A percentile compares a stretch with the other conserved stretches of the same genome.
These are phyloP conservation scores for Harpagifer antarcticus DNA, from an alignment of 2,797 vertebrate genomes.

Conservation along the genomic window DNA sequence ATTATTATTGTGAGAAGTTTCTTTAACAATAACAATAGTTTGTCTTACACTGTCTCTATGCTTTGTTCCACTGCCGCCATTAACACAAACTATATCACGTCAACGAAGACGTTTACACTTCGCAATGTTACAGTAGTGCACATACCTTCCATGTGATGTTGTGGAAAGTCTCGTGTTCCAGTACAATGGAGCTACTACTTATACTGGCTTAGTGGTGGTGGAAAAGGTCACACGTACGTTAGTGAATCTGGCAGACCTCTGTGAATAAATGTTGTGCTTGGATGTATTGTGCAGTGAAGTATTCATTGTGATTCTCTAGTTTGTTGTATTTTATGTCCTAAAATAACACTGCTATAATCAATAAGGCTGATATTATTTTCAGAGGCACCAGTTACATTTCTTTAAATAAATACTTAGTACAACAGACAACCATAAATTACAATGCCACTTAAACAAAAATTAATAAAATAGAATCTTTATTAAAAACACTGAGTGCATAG, in stretches of 20 bases:
- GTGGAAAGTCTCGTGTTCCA: slow-evolving; percentile 59
- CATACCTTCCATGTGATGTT: slow-evolving; percentile 50
- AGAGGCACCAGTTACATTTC: neutral
- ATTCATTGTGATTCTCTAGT: neutral
- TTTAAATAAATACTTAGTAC: neutral
- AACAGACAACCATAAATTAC: slow-evolving; percentile 9
- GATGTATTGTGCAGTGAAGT: neutral
- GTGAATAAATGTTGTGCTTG: neutral
- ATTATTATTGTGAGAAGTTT: too few species aligned
- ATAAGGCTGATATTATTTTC: neutral
- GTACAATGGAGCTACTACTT: slow-evolving; percentile 42
- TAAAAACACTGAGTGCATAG: slow-evolving; percentile 64
- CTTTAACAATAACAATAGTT: too few species aligned
- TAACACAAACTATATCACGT: slow-evolving; percentile 20
- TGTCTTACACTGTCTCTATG: too few species aligned
- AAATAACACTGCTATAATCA: slow-evolving; percentile 16
- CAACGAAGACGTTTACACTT: slow-evolving; percentile 18
- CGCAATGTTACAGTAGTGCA: neutral
- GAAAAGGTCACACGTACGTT: slow-evolving; percentile 39
- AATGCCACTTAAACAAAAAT: slow-evolving; percentile 51
- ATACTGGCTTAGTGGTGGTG: slow-evolving; percentile 40
- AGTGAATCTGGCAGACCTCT: slow-evolving; percentile 7
- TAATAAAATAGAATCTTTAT: slow-evolving; percentile 80
- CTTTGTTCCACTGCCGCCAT: neutral
- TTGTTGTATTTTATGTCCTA: slow-evolving; percentile 1